These are phyloP conservation scores for Rhabdomys dilectus DNA, from an alignment of 2,113 vertebrate species.

Conservation along the genomic window DNA sequence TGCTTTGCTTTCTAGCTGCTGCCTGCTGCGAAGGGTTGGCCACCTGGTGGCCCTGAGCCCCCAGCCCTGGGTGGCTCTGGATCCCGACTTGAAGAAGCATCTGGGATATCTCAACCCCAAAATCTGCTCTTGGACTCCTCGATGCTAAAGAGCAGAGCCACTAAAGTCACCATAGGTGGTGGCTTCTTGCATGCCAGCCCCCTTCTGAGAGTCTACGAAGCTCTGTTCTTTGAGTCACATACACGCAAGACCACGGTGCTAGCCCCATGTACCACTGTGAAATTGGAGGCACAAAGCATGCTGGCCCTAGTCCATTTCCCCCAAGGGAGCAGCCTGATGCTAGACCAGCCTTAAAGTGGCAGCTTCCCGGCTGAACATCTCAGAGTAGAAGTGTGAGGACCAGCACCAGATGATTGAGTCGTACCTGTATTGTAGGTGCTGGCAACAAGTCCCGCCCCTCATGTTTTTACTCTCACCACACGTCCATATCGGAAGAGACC, in stretches of 20 bases:
- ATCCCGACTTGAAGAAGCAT: neutral
- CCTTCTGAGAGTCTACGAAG: neutral
- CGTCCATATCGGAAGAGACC: neutral
- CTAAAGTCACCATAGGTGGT: too few species aligned
- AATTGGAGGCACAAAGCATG: neutral
- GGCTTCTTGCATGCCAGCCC: neutral
- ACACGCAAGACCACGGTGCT: neutral
- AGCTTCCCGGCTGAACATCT: neutral
- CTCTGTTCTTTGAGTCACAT: too few species aligned
- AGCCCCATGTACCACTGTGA: too few species aligned
- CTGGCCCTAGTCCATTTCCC: neutral
- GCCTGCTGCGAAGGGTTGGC: slow-evolving; percentile 86
- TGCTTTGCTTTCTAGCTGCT: slow-evolving; percentile 87
- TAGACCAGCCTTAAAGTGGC: too few species aligned
- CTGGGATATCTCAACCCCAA: neutral
- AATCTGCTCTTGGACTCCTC: accelerated
- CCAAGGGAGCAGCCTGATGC: neutral
- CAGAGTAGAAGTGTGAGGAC: neutral
- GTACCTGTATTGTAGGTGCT: neutral
- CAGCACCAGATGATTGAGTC: neutral
- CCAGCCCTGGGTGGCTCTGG: slow-evolving; percentile 58
- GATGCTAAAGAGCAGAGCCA: neutral
- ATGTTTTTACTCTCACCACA: neutral
- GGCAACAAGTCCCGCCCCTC: neutral
- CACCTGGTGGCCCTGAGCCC: slow-evolving; percentile 52